Base-by-base conservation (phyloP, 2,113 vertebrate species). In the Tyto alba region DNA sequence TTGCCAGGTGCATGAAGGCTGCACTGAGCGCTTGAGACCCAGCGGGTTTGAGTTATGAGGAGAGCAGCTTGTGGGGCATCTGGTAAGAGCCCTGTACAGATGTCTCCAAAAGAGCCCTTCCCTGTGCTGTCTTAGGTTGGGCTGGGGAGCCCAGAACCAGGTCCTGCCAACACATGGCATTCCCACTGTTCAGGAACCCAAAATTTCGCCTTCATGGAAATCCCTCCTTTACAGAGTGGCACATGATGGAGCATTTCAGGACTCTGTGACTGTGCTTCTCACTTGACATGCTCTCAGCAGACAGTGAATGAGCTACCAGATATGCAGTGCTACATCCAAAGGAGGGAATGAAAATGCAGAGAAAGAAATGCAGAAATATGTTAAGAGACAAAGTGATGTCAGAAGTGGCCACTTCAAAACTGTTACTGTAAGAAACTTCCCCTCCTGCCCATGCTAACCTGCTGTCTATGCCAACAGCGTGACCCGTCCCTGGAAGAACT, bases 131-230 rank as follows among this genome's bases (percentile, higher is more conserved):
- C 56, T 81, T 36, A 10, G 27, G 16, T 29, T 48, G 40, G 29
- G 34, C 53, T 36, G 50, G 9, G 41, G 50, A 72, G 57, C 52
- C 26, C 52, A 38, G 57, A 83, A 34, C 20, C 7, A 15, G 40
- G 47, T 5, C 32, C 20, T 48, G 45, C 53, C 9, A 16, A 62
- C 21, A 9, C 0, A 2, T 2, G 1, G 34, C 0, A 1, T n/a
- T 67, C 87, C 57, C 45, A 43, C 26, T 5, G 10, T 16, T 66
- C 47, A 38, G 30, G 30, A n/a, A 60, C 19, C 18, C 57, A 43
- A 73, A 40, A 68, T 21, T 25, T 64, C 56, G 56, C 41, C 84
- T 1, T 0, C 20, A 26, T 71, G 75, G 32, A 66, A 66, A 80
- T 29, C 22, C 12, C n/a, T 34, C 40, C 56, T 62, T 71, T 34